These are phyloP conservation scores for Axinella damicornis DNA, from an alignment of 37 sponge, comb jelly and placozoan species.

Conservation along the genomic window DNA sequence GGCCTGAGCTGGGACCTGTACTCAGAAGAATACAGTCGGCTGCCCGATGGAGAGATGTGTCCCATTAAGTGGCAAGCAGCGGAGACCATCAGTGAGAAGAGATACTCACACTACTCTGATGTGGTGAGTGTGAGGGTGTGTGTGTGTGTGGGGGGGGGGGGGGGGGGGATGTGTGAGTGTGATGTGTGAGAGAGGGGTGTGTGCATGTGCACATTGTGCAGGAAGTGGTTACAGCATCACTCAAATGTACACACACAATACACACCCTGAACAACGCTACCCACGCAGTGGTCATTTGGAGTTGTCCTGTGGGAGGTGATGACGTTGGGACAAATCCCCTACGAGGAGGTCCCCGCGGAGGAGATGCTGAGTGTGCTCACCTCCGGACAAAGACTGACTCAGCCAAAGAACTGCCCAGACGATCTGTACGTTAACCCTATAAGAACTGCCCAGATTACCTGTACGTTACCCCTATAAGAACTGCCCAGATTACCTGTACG, in stretches of 20 bases:
- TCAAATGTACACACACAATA: no score
- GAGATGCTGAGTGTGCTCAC: constrained; percentile 60
- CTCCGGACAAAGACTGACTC: constrained; percentile 70
- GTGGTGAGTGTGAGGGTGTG: constrained; percentile 60
- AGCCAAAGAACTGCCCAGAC: constrained; percentile 84
- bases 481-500: no score
- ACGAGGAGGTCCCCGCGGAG: constrained; percentile 61
- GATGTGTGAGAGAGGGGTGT: constrained; percentile 33
- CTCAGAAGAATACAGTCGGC: constrained; percentile 77
- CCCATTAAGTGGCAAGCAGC: constrained; percentile 85
- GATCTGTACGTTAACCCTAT: constrained; percentile 76
- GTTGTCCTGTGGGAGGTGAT: constrained; percentile 89
- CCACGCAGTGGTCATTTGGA: constrained; percentile 92
- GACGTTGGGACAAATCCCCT: constrained; percentile 76
- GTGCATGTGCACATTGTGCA: no score
- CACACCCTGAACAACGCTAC: no score
- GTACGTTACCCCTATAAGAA: neutral
- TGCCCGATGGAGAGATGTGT: constrained; percentile 63
- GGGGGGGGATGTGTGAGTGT: neutral
- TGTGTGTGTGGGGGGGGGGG: constrained; percentile 11
- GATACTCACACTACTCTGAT: constrained; percentile 76
- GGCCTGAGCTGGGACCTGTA: constrained; percentile 87
- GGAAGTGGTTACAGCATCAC: no score
- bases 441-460: constrained; percentile 67
- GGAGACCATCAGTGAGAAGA: constrained; percentile 66